A percentile compares a stretch with the other conserved stretches of the same genome.
Conservation (phyloP, 2,113 vertebrate genomes). For the Chiloscyllium plagiosum region DNA sequence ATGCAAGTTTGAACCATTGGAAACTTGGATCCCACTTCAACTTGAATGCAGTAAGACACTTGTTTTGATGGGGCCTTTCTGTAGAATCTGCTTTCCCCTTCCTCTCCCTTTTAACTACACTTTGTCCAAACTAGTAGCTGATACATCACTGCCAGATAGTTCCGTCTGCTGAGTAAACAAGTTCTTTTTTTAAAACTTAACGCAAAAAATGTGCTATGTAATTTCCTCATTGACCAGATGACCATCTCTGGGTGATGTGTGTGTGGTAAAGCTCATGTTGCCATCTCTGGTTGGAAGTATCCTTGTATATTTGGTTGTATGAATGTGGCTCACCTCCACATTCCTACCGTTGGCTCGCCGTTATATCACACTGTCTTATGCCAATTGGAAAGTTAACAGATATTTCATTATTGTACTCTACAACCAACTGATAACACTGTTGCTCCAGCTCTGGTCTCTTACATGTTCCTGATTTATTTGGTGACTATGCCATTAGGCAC, state of each 20-base stretch:
- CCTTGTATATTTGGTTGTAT: background rate
- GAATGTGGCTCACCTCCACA: background rate
- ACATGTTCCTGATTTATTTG: background rate
- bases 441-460: background rate
- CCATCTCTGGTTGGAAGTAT: background rate
- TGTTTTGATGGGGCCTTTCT: background rate
- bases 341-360: background rate
- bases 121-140: background rate
- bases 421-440: background rate
- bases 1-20: background rate
- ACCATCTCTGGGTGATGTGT: no score
- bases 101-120: background rate
- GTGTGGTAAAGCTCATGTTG: background rate
- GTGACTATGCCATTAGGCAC: background rate
- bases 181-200: background rate
- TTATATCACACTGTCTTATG: background rate
- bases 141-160: background rate
- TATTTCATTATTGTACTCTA: background rate
- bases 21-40: background rate
- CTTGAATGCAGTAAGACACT: background rate
- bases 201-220: background rate
- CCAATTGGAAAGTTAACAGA: background rate
- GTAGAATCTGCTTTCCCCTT: background rate
- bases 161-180: background rate
- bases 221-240: background rate